Evolutionary conservation across 2,113 vertebrate genomes (phyloP), one percentile per base, ranked within the genome.

Genomic region (Meles meles): DNA sequence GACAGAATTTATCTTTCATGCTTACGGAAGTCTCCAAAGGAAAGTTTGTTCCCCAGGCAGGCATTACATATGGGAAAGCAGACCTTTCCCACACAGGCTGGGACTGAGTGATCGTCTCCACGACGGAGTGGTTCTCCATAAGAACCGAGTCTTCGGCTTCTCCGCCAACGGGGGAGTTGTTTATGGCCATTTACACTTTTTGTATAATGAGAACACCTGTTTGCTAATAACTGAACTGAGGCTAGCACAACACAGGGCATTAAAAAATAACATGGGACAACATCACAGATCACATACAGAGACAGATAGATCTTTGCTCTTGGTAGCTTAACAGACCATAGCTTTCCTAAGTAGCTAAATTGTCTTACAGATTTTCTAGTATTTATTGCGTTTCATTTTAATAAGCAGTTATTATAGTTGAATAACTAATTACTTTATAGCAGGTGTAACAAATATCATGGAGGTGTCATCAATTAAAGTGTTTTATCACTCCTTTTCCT

Each of bases 381-480:
- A 95, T 96, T 90, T 94, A 86, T 88, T 88, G 84, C 49, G 71
- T 97, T 98, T 96, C 92, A 72, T 92, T 96, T 97, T 94, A 97
- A 97, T 96, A 92, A 94, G 52, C 82, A 94, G 49, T 90, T 94
- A 94, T 86, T 93, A 85, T 59, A 94, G 84, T n/a, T 74, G 59
- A 95, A 95, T 94, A 96, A 79, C 81, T 97, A 96, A 97, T 97
- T 94, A 59, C 80, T 77, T 88, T 74, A 88, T 18, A 74, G 55
- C 90, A 97, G 37, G 84, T 97, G 29, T 94, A 92, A 97, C 37
- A 88, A 71, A 72, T 94, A 95, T 59, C 88, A 57, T 34, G 49
- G 57, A 25, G 57, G 63, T 74, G n/a, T 57, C 71, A 69, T 97
- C 88, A 94, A 67, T 95, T 85, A 72, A 77, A 88, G 67, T 74